Conservation (phyloP, 2,888 invertebrate genomes). For the Eupithecia tripunctaria region DNA sequence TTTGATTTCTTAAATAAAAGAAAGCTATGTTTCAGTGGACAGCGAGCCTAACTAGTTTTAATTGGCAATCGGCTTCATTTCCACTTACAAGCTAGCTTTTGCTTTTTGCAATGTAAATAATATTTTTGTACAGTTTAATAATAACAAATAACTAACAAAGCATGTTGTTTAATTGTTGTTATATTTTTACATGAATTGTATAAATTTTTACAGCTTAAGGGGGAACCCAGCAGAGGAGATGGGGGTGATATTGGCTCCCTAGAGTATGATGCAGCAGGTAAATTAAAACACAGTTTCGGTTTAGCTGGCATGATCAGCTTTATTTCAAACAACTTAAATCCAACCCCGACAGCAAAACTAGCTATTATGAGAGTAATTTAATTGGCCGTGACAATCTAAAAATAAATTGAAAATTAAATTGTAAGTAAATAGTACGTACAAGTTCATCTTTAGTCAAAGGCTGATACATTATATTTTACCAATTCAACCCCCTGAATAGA, state of each 20-base stretch:
- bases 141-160: constrained; percentile 12
- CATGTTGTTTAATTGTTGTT: neutral
- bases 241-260: neutral
- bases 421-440: too few relatives aligned
- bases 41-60: constrained; percentile 35
- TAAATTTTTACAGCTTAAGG: constrained; percentile 15
- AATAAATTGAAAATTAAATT: too few relatives aligned
- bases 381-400: neutral
- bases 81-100: constrained; percentile 39
- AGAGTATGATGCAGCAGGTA: neutral
- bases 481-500: too few relatives aligned
- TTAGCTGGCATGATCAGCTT: neutral
- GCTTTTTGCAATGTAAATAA: constrained; percentile 48
- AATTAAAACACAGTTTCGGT: neutral
- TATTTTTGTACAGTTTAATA: neutral
- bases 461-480: too few relatives aligned
- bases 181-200: neutral
- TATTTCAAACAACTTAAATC: neutral
- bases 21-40: constrained; percentile 14
- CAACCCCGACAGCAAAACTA: neutral
- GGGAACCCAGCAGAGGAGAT: constrained; percentile 17
- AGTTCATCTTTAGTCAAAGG: too few relatives aligned
- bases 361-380: neutral
- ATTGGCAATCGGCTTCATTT: constrained; percentile 36
- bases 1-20: too few relatives aligned